These are phyloP conservation scores for Vireo altiloquus DNA, from an alignment of 2,113 vertebrate genomes.

Conservation along the genomic window DNA sequence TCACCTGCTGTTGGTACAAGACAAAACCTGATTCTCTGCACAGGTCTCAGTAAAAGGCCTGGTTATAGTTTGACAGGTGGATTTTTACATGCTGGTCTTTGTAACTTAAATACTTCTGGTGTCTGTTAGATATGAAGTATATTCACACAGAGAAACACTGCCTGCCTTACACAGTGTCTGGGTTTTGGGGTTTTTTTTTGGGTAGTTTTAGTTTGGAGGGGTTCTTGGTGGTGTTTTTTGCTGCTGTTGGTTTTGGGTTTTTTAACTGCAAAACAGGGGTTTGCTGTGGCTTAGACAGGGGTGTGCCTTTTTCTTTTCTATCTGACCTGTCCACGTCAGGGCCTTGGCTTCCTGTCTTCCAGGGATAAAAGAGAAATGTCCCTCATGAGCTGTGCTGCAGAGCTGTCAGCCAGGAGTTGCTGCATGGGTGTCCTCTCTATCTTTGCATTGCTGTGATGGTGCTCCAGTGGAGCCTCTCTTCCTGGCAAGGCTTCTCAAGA, in stretches of 20 bases:
- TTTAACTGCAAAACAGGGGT: not conserved
- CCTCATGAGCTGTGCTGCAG: not conserved
- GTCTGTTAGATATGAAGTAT: not conserved
- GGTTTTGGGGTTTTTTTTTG: rapidly evolving
- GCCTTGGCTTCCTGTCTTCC: not conserved
- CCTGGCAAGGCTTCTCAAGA: not conserved
- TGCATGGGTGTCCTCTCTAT: not conserved
- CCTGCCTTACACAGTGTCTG: not conserved
- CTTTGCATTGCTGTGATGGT: not conserved
- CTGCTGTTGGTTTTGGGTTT: not conserved
- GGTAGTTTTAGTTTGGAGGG: not conserved
- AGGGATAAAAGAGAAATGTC: not conserved
- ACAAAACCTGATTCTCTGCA: not conserved
- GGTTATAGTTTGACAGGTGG: not conserved
- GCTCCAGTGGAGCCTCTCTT: not conserved
- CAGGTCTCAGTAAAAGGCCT: not conserved
- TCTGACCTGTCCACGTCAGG: not conserved
- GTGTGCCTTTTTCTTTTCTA: not conserved
- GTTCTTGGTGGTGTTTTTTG: not conserved
- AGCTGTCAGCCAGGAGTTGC: not conserved
- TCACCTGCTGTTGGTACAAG: not conserved
- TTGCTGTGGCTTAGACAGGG: not conserved
- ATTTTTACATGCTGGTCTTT: not conserved
- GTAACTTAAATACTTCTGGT: not conserved
- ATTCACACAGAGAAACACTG: not conserved